Percentiles rank a stretch among this genome's conserved stretches.
These are phyloP conservation scores for Bucco capensis DNA, from an alignment of 2,113 vertebrate species.

Conservation along the genomic window DNA sequence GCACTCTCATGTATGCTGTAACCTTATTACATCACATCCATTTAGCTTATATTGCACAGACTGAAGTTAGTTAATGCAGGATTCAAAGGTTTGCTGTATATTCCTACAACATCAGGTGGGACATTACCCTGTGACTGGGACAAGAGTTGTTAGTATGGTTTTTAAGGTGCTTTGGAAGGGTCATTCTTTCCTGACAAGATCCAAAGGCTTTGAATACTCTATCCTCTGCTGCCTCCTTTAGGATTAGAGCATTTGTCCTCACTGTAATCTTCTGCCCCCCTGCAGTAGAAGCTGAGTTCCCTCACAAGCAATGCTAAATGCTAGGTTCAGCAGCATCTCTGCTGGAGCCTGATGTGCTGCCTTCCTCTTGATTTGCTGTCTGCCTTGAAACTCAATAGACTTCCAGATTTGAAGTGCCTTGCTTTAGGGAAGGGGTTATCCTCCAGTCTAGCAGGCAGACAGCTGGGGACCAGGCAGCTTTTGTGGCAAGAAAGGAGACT, in stretches of 20 bases:
- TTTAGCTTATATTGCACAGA: neutral
- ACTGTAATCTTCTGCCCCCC: neutral
- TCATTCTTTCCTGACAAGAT: neutral
- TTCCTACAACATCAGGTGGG: neutral
- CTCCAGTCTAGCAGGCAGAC: slow-evolving; percentile 16
- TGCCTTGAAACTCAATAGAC: slow-evolving; percentile 8
- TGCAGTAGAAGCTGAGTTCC: neutral
- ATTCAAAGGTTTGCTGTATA: neutral
- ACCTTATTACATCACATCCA: neutral
- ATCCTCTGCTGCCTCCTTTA: slow-evolving; percentile 61
- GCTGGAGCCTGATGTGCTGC: neutral
- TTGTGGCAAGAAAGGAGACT: slow-evolving; percentile 10
- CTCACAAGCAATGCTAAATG: slow-evolving; percentile 7
- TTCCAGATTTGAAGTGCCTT: slow-evolving; percentile 36
- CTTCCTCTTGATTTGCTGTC: slow-evolving; percentile 38
- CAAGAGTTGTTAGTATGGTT: neutral
- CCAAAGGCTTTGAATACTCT: slow-evolving; percentile 15
- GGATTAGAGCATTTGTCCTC: slow-evolving; percentile 27
- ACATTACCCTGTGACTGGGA: neutral
- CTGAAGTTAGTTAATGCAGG: neutral
- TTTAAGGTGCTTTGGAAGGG: slow-evolving; percentile 6
- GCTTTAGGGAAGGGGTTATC: slow-evolving; percentile 35
- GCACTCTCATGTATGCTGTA: neutral
- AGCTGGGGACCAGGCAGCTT: slow-evolving; percentile 23
- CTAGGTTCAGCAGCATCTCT: neutral